A percentile compares a stretch with the other conserved stretches of the same genome.
These are phyloP conservation scores for Aplochiton taeniatus DNA, from an alignment of 2,797 vertebrate species.

Conservation along the genomic window DNA sequence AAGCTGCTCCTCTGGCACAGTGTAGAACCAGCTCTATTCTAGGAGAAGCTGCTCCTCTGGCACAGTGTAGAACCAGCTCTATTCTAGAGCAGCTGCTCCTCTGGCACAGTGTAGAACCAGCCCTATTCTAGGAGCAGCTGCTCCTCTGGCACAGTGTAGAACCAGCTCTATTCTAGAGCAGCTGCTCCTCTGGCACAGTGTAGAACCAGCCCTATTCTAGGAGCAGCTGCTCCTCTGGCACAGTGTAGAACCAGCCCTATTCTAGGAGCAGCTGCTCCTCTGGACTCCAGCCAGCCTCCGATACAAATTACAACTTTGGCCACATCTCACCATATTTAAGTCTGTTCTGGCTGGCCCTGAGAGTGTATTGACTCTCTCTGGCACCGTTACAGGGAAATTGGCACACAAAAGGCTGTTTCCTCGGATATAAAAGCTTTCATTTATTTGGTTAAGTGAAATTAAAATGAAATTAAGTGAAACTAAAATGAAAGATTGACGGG, in stretches of 20 bases:
- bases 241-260: slow-evolving; percentile 15
- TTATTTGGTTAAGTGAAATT: slow-evolving; percentile 1
- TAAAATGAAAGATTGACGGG: too few species aligned
- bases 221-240: slow-evolving; percentile 5
- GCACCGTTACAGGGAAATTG: slow-evolving; percentile 8
- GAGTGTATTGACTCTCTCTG: slow-evolving; percentile 10
- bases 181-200: slow-evolving; percentile 1
- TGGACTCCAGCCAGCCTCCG: slow-evolving; percentile 27
- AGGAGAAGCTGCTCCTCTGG: too few species aligned
- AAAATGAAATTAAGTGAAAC: too few species aligned
- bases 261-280: slow-evolving; percentile 16
- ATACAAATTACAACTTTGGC: slow-evolving; percentile 44
- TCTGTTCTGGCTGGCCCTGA: slow-evolving; percentile 20
- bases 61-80: too few species aligned
- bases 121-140: too few species aligned
- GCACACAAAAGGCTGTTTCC: neutral
- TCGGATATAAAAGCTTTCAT: slow-evolving; percentile 21
- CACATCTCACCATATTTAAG: slow-evolving; percentile 21
- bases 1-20: slow-evolving; percentile 1
- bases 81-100: too few species aligned
- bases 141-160: slow-evolving; percentile 1
- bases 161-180: too few species aligned
- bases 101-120: slow-evolving; percentile 7
- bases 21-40: too few species aligned
- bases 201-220: too few species aligned